phyloP scores from a whole-genome alignment of 1,140 invertebrate species.

The Drosophila watanabei region DNA sequence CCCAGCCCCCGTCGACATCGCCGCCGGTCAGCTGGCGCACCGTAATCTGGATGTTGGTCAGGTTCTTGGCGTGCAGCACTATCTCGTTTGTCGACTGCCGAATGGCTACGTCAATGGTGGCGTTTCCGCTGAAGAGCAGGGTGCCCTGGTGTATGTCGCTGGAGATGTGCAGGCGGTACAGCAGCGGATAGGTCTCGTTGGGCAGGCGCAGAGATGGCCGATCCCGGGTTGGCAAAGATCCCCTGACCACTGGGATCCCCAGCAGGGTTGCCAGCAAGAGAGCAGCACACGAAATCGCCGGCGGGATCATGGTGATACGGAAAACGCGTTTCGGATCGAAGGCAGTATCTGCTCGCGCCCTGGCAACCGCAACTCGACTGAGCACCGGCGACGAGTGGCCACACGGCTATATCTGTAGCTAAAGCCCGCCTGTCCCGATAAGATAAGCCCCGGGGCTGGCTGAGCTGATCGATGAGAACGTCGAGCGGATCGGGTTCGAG shows the following conservation, averaged over 20 bases:
- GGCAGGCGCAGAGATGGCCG: conserved; percentile 87
- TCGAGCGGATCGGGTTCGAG: conserved; percentile 1
- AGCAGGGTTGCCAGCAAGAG: conserved; percentile 1
- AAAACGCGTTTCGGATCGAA: conserved; percentile 34
- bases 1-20: conserved; percentile 1
- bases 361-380: conserved; percentile 71
- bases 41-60: conserved; percentile 71
- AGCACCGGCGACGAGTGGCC: conserved; percentile 31
- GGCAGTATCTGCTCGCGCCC: conserved; percentile 49
- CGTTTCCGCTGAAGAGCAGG: conserved; percentile 87
- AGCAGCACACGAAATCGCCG: conserved; percentile 21
- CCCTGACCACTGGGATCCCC: background rate
- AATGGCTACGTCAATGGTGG: conserved; percentile 87
- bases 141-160: conserved; percentile 87
- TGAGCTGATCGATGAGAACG: conserved; percentile 44
- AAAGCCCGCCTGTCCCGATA: conserved; percentile 56
- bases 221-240: conserved; percentile 2
- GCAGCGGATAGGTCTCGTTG: conserved; percentile 87
- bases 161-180: conserved; percentile 89
- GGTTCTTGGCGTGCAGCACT: conserved; percentile 86
- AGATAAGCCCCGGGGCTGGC: conserved; percentile 57
- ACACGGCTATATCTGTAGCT: conserved; percentile 36
- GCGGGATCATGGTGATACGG: conserved; percentile 44
- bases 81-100: conserved; percentile 85
- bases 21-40: conserved; percentile 48